Evolutionary conservation across 2,797 vertebrate genomes (phyloP).

Genomic region (Pseudocheirus occidentalis): DNA sequence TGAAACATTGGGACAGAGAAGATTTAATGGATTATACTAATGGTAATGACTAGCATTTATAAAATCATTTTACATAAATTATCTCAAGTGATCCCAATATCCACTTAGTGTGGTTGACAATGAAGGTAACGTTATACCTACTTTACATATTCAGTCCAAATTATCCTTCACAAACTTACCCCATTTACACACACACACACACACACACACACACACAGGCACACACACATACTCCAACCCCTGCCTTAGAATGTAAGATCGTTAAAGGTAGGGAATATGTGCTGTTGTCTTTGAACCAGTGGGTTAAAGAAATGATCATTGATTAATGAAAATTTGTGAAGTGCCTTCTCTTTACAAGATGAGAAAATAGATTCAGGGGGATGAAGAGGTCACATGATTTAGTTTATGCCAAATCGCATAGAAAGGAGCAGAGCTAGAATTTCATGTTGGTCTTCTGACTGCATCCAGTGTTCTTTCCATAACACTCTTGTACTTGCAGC

Average conservation of each 20-base stretch:
- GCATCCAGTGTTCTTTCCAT: background rate
- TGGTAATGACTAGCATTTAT: background rate
- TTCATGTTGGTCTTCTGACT: background rate
- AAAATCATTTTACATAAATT: background rate
- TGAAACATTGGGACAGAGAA: background rate
- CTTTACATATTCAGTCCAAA: background rate
- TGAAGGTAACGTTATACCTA: background rate
- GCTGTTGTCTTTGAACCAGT: background rate
- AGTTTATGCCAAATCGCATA: background rate
- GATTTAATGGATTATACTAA: background rate
- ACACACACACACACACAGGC: background rate
- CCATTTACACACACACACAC: background rate
- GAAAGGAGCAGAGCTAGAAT: background rate
- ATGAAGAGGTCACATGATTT: background rate
- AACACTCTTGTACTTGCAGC: slow-evolving; percentile 4
- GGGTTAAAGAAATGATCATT: background rate
- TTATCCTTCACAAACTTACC: background rate
- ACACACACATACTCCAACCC: background rate
- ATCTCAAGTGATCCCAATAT: background rate
- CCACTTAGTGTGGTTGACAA: background rate
- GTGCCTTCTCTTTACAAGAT: background rate
- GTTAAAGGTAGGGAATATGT: background rate
- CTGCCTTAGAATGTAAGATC: background rate
- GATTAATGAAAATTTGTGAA: background rate
- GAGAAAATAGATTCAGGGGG: background rate